Evolutionary conservation across 2,113 vertebrate genomes (phyloP).

Genomic region (Heteronetta atricapilla): DNA sequence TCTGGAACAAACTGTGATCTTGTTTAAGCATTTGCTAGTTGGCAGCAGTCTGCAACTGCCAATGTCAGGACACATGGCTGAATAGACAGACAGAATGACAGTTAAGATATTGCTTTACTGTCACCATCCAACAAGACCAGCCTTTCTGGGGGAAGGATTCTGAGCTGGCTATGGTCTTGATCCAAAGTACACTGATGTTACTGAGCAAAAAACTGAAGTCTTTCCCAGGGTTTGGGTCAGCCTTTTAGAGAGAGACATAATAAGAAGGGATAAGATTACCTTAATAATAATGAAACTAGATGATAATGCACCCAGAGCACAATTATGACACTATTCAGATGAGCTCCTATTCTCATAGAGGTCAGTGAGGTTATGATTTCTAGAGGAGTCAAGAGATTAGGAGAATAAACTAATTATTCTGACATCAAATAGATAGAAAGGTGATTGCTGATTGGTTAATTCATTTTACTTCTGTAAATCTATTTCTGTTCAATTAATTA

Average conservation of each 20-base stretch:
- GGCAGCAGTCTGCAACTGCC: conserved; percentile 5
- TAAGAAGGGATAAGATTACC: conserved; percentile 35
- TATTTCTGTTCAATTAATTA: conserved; percentile 77
- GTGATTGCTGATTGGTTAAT: conserved; percentile 57
- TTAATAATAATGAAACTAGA: conserved; percentile 47
- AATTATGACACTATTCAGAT: conserved; percentile 15
- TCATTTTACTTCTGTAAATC: conserved; percentile 65
- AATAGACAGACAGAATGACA: background rate
- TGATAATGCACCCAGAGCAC: conserved; percentile 9
- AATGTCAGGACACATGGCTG: conserved; percentile 17
- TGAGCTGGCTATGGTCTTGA: background rate
- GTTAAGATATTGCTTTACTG: background rate
- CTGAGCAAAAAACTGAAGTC: background rate
- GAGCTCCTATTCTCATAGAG: conserved; percentile 4
- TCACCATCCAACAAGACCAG: background rate
- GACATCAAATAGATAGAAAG: conserved; percentile 54
- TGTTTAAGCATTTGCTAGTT: conserved; percentile 52
- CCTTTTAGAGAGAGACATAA: background rate
- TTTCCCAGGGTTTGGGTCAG: background rate
- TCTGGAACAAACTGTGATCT: conserved; percentile 68
- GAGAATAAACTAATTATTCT: conserved; percentile 69
- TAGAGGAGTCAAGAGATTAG: conserved; percentile 56
- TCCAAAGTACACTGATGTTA: background rate
- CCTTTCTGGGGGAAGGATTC: background rate
- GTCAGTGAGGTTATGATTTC: conserved; percentile 54